These are phyloP conservation scores for Limnephilus auricula DNA, from an alignment of 2,888 invertebrate genomes.

Conservation along the genomic window DNA sequence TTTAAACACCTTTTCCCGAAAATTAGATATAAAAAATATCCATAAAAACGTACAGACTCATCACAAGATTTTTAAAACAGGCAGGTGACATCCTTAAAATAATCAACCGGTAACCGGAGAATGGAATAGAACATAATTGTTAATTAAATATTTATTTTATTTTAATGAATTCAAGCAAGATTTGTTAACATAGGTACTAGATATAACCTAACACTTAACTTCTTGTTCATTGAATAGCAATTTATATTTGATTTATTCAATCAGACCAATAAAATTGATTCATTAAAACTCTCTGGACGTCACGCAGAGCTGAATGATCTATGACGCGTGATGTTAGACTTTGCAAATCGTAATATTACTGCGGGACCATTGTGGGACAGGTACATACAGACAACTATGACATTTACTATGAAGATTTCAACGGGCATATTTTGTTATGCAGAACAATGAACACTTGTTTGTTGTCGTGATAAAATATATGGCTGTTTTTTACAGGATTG, in stretches of 20 bases:
- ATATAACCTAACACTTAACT: background rate
- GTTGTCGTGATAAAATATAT: background rate
- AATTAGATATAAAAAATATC: background rate
- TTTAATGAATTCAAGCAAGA: background rate
- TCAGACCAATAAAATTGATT: conserved; percentile 19
- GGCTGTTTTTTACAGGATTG: background rate
- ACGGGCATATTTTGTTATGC: background rate
- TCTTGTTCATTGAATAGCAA: background rate
- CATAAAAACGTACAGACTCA: background rate
- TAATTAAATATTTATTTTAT: background rate
- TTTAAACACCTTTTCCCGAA: background rate
- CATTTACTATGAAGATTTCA: background rate
- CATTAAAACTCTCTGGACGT: conserved; percentile 8
- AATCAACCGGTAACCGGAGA: background rate
- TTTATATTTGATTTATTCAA: conserved; percentile 24
- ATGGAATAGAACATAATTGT: background rate
- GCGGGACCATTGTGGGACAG: background rate
- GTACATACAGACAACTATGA: background rate
- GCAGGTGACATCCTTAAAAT: background rate
- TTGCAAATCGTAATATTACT: background rate
- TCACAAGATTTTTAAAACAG: background rate
- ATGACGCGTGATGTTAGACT: background rate
- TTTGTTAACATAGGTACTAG: background rate
- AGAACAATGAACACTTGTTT: background rate
- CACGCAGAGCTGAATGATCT: background rate